Conservation (phyloP, 2,797 vertebrate genomes). For the Crotalus adamanteus region DNA sequence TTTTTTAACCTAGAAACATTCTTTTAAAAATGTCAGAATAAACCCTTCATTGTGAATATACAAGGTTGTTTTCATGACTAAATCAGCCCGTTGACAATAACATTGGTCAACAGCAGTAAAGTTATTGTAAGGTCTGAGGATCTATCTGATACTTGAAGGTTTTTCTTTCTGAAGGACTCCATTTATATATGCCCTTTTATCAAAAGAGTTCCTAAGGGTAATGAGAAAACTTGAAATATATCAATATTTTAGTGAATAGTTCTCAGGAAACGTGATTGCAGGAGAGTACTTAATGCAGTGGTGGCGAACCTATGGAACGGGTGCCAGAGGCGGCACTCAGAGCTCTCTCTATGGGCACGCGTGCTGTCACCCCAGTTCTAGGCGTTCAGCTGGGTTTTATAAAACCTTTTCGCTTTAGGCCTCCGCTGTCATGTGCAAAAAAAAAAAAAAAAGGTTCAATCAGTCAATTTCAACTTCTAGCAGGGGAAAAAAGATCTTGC, state of each 20-base stretch:
- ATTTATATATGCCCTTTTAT: background rate
- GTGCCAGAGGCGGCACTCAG: too few relatives aligned
- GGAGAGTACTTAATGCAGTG: background rate
- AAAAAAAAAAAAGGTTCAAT: too few relatives aligned
- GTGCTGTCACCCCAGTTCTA: too few relatives aligned
- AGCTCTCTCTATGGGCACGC: too few relatives aligned
- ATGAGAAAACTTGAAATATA: background rate
- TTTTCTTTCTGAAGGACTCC: background rate
- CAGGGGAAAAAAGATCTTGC: too few relatives aligned
- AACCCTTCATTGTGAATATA: background rate
- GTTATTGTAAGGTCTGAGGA: background rate
- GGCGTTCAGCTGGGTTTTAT: too few relatives aligned
- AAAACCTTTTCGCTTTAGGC: too few relatives aligned
- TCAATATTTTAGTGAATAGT: background rate
- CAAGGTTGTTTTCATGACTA: background rate
- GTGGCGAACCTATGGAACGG: too few relatives aligned
- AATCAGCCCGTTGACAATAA: background rate
- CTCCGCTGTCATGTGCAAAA: too few relatives aligned
- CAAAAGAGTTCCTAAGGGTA: background rate
- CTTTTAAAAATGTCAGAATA: background rate
- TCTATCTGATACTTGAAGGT: background rate
- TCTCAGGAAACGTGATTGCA: background rate
- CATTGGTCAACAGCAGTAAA: background rate
- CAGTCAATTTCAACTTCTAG: too few relatives aligned
- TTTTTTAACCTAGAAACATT: background rate